Evolutionary conservation across 2,797 vertebrate species (phyloP).

Genomic region (Tragopan temminckii): DNA sequence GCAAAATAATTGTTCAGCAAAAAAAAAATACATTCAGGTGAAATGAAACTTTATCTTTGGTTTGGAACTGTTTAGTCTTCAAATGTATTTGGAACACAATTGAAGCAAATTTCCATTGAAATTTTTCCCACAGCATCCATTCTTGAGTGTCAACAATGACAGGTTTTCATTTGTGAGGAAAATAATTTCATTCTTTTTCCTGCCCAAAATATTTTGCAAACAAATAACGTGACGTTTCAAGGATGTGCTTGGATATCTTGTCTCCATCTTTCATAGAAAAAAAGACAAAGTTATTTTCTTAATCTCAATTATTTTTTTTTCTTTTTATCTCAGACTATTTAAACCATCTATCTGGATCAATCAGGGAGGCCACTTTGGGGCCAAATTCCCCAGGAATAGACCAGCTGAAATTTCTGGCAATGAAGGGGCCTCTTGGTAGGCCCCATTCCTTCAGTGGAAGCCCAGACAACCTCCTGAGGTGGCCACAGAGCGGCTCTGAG

Average conservation of each 20-base stretch:
- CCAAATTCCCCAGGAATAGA: neutral
- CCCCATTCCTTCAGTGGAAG: neutral
- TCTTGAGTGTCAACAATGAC: neutral
- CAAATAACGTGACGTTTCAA: neutral
- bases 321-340: neutral
- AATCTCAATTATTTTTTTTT: neutral
- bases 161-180: neutral
- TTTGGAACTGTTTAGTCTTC: neutral
- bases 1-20: neutral
- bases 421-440: too few relatives aligned
- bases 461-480: rapidly evolving
- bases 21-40: neutral
- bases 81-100: neutral
- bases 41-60: neutral
- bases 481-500: neutral
- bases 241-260: neutral
- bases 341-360: neutral
- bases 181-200: neutral
- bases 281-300: neutral
- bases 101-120: neutral
- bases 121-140: neutral
- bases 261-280: neutral
- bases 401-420: neutral
- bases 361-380: neutral
- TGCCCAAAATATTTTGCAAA: neutral